phyloP scores from a whole-genome alignment of 2,113 vertebrate species.

The Zapus hudsonius region DNA sequence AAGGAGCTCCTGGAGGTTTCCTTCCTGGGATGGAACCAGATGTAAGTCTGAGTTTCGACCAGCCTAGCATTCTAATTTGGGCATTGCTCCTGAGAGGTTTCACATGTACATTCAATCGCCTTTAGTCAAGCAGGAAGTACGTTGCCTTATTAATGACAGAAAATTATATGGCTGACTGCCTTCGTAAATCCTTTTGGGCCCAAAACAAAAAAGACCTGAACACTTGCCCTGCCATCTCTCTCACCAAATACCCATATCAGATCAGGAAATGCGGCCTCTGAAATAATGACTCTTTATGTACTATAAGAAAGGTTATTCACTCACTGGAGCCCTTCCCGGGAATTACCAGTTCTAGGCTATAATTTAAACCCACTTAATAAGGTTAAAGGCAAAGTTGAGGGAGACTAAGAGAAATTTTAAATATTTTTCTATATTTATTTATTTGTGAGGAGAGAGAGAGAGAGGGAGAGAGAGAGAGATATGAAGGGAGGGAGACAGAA shows the following conservation, averaged over 20 bases:
- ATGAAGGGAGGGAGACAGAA: too few relatives aligned
- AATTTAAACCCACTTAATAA: background rate
- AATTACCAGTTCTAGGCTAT: background rate
- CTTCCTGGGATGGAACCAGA: background rate
- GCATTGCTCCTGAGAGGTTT: background rate
- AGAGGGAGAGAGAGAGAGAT: too few relatives aligned
- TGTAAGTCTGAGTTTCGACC: accelerated
- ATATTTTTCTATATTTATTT: too few relatives aligned
- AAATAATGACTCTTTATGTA: background rate
- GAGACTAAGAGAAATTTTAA: background rate
- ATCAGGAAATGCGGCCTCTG: background rate
- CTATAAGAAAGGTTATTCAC: background rate
- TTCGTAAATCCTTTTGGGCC: background rate
- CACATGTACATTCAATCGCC: background rate
- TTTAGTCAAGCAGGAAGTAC: background rate
- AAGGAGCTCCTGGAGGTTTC: background rate
- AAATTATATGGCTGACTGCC: background rate
- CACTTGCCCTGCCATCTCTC: too few relatives aligned
- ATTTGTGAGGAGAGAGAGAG: too few relatives aligned
- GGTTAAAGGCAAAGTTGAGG: background rate
- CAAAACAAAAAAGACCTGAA: background rate
- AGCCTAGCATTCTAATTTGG: background rate
- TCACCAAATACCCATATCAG: background rate
- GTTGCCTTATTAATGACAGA: background rate
- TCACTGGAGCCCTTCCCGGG: background rate